These are phyloP conservation scores for Venusia cambrica DNA, from an alignment of 2,888 invertebrate species.

Conservation along the genomic window DNA sequence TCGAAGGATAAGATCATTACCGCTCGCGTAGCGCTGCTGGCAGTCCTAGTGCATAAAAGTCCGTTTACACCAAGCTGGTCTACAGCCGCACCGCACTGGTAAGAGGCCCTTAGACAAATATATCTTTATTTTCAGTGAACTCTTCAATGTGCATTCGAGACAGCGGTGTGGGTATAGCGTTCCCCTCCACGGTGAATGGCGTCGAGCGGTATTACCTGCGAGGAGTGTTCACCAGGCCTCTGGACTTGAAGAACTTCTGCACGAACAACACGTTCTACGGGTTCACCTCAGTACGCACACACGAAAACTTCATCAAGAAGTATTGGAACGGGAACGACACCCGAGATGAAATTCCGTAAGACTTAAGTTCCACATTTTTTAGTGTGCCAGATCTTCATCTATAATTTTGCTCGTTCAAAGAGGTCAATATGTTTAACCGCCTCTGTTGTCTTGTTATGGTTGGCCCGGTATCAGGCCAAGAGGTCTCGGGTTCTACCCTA, in stretches of 20 bases:
- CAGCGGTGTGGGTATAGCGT: conserved; percentile 11
- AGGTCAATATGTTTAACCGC: no score
- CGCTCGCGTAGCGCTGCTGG: no score
- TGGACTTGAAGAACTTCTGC: conserved; percentile 1
- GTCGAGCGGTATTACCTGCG: conserved; percentile 7
- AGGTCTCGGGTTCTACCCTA: no score
- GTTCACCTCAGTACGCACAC: conserved; percentile 13
- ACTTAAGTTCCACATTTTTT: not conserved
- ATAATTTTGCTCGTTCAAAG: no score
- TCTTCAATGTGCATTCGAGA: conserved; percentile 8
- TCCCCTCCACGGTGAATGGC: conserved; percentile 1
- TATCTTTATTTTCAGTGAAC: no score
- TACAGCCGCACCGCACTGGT: not conserved
- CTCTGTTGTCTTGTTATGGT: no score
- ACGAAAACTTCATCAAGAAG: conserved; percentile 16
- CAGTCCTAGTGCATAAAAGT: no score
- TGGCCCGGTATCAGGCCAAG: no score
- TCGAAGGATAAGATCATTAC: no score
- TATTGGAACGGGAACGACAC: conserved; percentile 17
- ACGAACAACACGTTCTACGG: conserved; percentile 8
- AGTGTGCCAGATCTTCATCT: no score
- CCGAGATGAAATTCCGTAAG: conserved; percentile 12
- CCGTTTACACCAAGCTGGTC: not conserved
- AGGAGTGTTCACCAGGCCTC: conserved; percentile 4
- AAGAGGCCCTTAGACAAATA: no score